phyloP scores from a whole-genome alignment of 2,888 invertebrate genomes.

The Lissocephala sabroskyi region DNA sequence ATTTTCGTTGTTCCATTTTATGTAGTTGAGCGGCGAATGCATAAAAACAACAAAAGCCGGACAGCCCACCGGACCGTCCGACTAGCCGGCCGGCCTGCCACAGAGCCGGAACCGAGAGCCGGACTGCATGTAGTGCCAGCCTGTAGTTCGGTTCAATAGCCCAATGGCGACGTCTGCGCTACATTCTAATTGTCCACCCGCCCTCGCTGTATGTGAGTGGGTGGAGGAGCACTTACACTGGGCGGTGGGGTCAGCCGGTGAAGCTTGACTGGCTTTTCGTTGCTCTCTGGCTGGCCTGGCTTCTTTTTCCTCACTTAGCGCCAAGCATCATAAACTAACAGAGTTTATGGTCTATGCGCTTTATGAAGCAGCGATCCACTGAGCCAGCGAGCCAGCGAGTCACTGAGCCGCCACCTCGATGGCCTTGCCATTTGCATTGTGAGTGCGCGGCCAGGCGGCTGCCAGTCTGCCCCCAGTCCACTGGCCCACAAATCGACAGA shows the following conservation, averaged over 20 bases:
- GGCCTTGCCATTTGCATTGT: slow-evolving; percentile 59
- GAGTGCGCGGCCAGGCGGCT: slow-evolving; percentile 49
- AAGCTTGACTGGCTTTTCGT: slow-evolving; percentile 14
- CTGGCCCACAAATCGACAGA: slow-evolving; percentile 13
- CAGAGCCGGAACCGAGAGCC: slow-evolving; percentile 2
- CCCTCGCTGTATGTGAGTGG: not conserved
- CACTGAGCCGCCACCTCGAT: too few species aligned
- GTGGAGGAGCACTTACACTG: slow-evolving; percentile 40
- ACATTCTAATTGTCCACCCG: slow-evolving; percentile 49
- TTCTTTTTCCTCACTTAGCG: slow-evolving; percentile 38
- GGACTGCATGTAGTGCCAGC: not conserved
- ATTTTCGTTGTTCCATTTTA: slow-evolving; percentile 71
- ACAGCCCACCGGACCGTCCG: slow-evolving; percentile 5
- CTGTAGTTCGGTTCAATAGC: slow-evolving; percentile 39
- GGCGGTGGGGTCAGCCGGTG: slow-evolving; percentile 10
- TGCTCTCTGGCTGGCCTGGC: slow-evolving; percentile 1
- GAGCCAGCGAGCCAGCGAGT: too few species aligned
- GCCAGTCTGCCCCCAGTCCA: not conserved
- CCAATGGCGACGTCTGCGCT: slow-evolving; percentile 33
- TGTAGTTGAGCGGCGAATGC: slow-evolving; percentile 64
- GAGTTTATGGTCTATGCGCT: slow-evolving; percentile 46
- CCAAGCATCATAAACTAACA: slow-evolving; percentile 54
- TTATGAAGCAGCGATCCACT: slow-evolving; percentile 5
- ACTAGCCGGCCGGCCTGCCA: slow-evolving; percentile 6
- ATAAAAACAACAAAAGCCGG: slow-evolving; percentile 56